phyloP scores from a whole-genome alignment of 2,113 vertebrate genomes.

The Esox niger region DNA sequence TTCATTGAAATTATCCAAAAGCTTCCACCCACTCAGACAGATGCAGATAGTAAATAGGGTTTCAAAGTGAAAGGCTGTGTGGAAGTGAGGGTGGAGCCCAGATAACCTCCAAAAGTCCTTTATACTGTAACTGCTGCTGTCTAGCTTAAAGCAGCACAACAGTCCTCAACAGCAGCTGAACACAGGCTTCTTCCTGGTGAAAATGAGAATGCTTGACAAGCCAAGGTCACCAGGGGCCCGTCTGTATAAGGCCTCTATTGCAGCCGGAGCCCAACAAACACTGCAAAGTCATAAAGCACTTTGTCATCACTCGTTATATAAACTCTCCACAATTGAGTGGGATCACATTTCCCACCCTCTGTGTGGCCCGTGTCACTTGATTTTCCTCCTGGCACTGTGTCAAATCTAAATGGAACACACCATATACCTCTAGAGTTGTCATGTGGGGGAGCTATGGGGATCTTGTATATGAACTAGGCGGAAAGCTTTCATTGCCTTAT shows the following conservation, averaged over 20 bases:
- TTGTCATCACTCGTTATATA: slow-evolving; percentile 75
- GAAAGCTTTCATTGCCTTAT: slow-evolving; percentile 38
- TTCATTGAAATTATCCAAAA: not conserved
- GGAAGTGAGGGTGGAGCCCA: too few relatives aligned
- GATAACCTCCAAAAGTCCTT: slow-evolving; percentile 51
- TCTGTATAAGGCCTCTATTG: slow-evolving; percentile 58
- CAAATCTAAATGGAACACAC: slow-evolving; percentile 66
- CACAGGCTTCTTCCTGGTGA: slow-evolving; percentile 57
- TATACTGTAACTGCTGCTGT: slow-evolving; percentile 10
- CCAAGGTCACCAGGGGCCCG: slow-evolving; percentile 64
- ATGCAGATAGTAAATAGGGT: slow-evolving; percentile 20
- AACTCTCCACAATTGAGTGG: slow-evolving; percentile 72
- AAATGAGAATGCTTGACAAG: slow-evolving; percentile 64
- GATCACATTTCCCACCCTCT: slow-evolving; percentile 56
- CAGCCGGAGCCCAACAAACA: slow-evolving; percentile 43
- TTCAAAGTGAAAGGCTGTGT: slow-evolving; percentile 17
- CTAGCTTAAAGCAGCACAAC: slow-evolving; percentile 51
- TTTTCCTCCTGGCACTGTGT: slow-evolving; percentile 66
- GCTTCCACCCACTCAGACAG: slow-evolving; percentile 14
- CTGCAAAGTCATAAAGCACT: slow-evolving; percentile 73
- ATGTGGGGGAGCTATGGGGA: slow-evolving; percentile 32
- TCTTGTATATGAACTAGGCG: slow-evolving; percentile 35
- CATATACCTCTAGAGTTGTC: slow-evolving; percentile 43
- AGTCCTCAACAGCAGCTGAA: slow-evolving; percentile 43
- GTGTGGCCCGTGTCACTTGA: slow-evolving; percentile 47